Percentiles rank a stretch among this genome's conserved stretches.
These are phyloP conservation scores for Ceratina japonica DNA, from an alignment of 1,140 invertebrate genomes.

Conservation along the genomic window DNA sequence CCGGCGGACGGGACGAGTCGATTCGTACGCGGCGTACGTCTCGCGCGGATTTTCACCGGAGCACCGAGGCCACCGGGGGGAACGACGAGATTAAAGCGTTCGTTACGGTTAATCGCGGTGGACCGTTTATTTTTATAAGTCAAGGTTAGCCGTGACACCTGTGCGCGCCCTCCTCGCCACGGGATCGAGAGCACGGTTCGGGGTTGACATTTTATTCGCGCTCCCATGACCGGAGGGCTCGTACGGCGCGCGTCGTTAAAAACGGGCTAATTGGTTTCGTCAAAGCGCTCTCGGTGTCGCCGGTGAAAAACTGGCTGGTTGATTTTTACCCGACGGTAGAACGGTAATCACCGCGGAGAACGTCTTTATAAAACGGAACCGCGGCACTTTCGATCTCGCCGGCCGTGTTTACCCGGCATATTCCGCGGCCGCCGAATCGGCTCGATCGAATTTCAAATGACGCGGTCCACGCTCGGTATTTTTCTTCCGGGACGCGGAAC, in stretches of 20 bases:
- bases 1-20: not conserved
- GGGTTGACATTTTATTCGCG: constrained; percentile 71
- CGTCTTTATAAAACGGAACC: constrained; percentile 34
- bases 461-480: constrained; percentile 40
- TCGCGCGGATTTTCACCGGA: not conserved
- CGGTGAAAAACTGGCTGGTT: constrained; percentile 33
- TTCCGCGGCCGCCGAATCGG: constrained; percentile 23
- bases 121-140: constrained; percentile 64
- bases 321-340: constrained; percentile 32
- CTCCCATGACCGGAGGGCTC: constrained; percentile 60
- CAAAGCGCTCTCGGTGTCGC: constrained; percentile 62
- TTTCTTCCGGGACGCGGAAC: constrained; percentile 31
- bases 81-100: constrained; percentile 33
- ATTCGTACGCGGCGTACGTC: not conserved
- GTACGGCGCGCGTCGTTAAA: constrained; percentile 67
- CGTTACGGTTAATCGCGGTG: constrained; percentile 57
- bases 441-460: constrained; percentile 48
- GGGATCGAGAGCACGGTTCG: constrained; percentile 61
- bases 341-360: constrained; percentile 27
- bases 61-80: not conserved
- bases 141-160: constrained; percentile 59
- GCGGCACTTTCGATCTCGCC: not conserved
- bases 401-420: constrained; percentile 28
- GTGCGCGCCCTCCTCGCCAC: constrained; percentile 36
- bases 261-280: constrained; percentile 72